A percentile compares a stretch with the other conserved stretches of the same genome.
phyloP scores from a whole-genome alignment of 2,888 invertebrate genomes.

The Elaeidobius kamerunicus region DNA sequence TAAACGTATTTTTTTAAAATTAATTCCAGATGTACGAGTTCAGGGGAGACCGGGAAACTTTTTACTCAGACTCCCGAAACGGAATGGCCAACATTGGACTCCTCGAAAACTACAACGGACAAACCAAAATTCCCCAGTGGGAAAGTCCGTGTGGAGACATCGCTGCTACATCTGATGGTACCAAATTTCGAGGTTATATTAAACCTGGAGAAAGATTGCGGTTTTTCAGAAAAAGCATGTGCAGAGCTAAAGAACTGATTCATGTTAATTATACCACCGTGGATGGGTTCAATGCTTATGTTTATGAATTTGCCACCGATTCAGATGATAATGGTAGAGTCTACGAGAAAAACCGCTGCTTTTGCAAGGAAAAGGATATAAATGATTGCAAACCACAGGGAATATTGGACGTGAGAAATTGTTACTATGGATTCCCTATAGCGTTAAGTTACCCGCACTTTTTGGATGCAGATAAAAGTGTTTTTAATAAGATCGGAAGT shows the following conservation, averaged over 20 bases:
- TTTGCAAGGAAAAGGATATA: constrained; percentile 57
- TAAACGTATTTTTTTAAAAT: no score
- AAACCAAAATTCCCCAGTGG: constrained; percentile 75
- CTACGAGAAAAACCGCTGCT: constrained; percentile 76
- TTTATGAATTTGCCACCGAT: constrained; percentile 73
- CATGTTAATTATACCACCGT: constrained; percentile 57
- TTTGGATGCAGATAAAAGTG: constrained; percentile 65
- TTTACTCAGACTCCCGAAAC: constrained; percentile 68
- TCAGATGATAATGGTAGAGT: constrained; percentile 73
- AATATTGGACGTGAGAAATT: constrained; percentile 77
- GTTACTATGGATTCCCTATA: constrained; percentile 89
- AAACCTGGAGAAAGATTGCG: constrained; percentile 64
- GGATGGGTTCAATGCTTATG: constrained; percentile 64
- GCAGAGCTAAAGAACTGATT: constrained; percentile 74
- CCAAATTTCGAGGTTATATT: constrained; percentile 75
- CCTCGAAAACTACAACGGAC: constrained; percentile 73
- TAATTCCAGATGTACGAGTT: constrained; percentile 83
- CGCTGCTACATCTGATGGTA: constrained; percentile 76
- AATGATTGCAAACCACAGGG: constrained; percentile 70
- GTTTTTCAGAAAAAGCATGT: constrained; percentile 83
- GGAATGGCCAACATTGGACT: constrained; percentile 60
- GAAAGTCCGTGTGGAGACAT: constrained; percentile 72
- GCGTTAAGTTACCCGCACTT: constrained; percentile 88
- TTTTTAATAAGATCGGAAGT: constrained; percentile 67
- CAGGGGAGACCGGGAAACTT: constrained; percentile 72